Base-by-base conservation (phyloP, 2,113 vertebrate genomes). In the Misgurnus anguillicaudatus region DNA sequence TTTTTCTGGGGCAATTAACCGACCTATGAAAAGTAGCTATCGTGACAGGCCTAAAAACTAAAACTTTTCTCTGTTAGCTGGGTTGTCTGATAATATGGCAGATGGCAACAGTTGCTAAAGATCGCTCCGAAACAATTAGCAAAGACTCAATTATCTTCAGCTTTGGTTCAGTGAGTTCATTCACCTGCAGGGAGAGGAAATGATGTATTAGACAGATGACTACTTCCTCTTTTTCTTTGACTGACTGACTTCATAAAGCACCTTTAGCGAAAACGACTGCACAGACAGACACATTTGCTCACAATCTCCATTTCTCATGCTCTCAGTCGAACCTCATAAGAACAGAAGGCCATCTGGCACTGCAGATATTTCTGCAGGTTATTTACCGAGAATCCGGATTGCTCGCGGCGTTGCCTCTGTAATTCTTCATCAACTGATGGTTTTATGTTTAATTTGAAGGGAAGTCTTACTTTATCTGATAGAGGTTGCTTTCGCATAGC, bases 401-500 rank as follows among this genome's bases (percentile, higher is more conserved):
- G 21, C 38, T 17, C 16, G 21, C 19, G 4, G 70, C 9, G 6
- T 17, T 17, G 17, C 31, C 24, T 45, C 16, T 66, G 11, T 77
- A 55, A 61, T 65, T 19, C 73, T 68, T 80, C 78, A 77, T 83
- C 66, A 67, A 41, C 67, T 63, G 67, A 65, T 76, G 58, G 66
- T 45, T 77, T 64, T 65, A 57, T 69, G 19, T 51, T 57, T 78
- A 80, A 80, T 80, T 58, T 77, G 57, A 74, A 69, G 74, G 62
- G 66, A 77, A 68, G 62, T 38, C 42, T 38, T 62, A 63, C 70
- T 81, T 63, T 70, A 60, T 80, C 55, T 67, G 65, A 75, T 51
- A 31, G 61, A 72, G 31, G 45, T 31, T 58, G 48, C 42, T 24
- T 9, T 61, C 17, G 47, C 42, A 61, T 71, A 66, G 64, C 53